Evolutionary conservation across 1,140 invertebrate genomes (phyloP).

Genomic region (Lepidurus apus): DNA sequence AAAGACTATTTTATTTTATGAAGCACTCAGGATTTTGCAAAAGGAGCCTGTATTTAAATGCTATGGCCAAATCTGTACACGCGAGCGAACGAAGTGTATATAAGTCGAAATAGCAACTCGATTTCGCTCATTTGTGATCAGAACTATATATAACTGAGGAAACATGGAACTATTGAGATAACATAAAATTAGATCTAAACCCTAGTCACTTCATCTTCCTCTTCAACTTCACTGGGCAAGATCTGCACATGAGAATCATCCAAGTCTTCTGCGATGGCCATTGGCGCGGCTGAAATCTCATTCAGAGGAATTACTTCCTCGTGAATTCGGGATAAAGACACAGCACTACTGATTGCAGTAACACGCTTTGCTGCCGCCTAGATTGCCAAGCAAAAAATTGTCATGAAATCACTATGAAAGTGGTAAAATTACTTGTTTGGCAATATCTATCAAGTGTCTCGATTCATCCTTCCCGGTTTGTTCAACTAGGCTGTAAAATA

Average conservation of each 20-base stretch:
- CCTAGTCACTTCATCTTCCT: neutral
- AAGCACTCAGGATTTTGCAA: too few species aligned
- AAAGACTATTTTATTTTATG: too few species aligned
- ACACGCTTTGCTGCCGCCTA: neutral
- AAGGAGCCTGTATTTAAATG: too few species aligned
- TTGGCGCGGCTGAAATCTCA: neutral
- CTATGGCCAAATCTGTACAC: too few species aligned
- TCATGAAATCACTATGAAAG: neutral
- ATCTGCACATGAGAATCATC: neutral
- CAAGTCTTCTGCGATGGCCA: neutral
- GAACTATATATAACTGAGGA: neutral
- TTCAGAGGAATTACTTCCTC: neutral
- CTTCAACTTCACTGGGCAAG: neutral
- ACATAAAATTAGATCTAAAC: neutral
- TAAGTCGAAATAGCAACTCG: too few species aligned
- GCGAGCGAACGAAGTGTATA: too few species aligned
- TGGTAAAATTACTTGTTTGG: conserved; percentile 23
- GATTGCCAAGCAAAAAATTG: neutral
- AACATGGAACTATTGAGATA: neutral
- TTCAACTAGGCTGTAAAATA: conserved; percentile 39
- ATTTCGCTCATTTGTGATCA: neutral
- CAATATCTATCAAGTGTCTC: conserved; percentile 30
- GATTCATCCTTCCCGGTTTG: conserved; percentile 34
- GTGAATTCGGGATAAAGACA: neutral
- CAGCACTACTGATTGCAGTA: neutral